Conservation (phyloP, 1,140 invertebrate species). For the Aphidius gifuensis region DNA sequence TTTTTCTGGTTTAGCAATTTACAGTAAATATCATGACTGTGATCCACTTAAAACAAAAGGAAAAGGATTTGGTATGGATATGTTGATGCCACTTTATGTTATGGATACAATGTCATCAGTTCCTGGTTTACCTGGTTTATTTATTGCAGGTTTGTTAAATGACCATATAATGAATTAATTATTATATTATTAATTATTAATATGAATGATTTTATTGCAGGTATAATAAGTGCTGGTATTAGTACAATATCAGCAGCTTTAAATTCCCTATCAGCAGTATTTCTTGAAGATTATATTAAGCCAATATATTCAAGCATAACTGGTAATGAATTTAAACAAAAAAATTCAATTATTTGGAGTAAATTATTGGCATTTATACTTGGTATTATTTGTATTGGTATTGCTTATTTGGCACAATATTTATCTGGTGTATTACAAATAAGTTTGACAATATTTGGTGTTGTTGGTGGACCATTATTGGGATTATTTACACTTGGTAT, state of each 20-base stretch:
- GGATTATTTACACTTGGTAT: slow-evolving; percentile 80
- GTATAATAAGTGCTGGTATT: slow-evolving; percentile 80
- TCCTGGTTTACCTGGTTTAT: slow-evolving; percentile 75
- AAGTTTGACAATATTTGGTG: slow-evolving; percentile 71
- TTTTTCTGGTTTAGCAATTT: slow-evolving; percentile 76
- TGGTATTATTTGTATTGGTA: slow-evolving; percentile 66
- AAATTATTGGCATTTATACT: slow-evolving; percentile 67
- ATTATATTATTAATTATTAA: not conserved
- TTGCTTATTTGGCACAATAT: slow-evolving; percentile 73
- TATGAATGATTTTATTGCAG: slow-evolving; percentile 30
- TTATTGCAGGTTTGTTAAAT: slow-evolving; percentile 62
- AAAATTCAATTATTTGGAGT: slow-evolving; percentile 47
- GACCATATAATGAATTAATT: slow-evolving; percentile 6
- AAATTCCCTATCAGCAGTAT: slow-evolving; percentile 84
- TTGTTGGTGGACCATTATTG: slow-evolving; percentile 75
- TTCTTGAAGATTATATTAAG: slow-evolving; percentile 78
- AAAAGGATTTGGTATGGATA: slow-evolving; percentile 57
- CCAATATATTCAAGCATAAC: slow-evolving; percentile 33
- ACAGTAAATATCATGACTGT: slow-evolving; percentile 70
- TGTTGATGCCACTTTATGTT: slow-evolving; percentile 75
- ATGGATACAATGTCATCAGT: slow-evolving; percentile 68
- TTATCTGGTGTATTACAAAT: slow-evolving; percentile 67
- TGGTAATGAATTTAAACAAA: slow-evolving; percentile 33
- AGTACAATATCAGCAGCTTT: slow-evolving; percentile 82
- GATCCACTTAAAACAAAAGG: slow-evolving; percentile 63